phyloP scores from a whole-genome alignment of 2,888 invertebrate genomes.

The Lycocerus yunnanus region DNA sequence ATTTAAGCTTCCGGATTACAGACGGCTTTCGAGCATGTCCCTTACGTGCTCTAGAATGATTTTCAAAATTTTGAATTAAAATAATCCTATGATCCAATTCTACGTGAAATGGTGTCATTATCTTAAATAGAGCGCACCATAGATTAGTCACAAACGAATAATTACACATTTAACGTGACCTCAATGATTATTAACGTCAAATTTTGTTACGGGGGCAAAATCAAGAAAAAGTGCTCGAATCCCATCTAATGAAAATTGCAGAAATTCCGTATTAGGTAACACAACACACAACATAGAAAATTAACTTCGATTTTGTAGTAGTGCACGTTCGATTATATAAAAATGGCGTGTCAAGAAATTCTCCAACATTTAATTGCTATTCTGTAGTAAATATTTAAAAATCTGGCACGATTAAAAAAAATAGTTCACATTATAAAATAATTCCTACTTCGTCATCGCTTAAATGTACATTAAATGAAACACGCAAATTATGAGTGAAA shows the following conservation, averaged over 20 bases:
- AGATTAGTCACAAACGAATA: constrained; percentile 14
- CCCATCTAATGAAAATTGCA: not conserved
- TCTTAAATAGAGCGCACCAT: constrained; percentile 17
- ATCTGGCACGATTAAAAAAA: not conserved
- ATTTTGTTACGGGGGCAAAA: not conserved
- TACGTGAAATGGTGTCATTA: constrained; percentile 12
- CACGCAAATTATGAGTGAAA: not conserved
- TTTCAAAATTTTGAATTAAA: not conserved
- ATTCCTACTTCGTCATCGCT: not conserved
- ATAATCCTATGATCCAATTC: not conserved
- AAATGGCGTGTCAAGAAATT: not conserved
- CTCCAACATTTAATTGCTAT: not conserved
- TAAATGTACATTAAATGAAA: not conserved
- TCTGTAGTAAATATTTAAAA: not conserved
- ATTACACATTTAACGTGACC: constrained; percentile 9
- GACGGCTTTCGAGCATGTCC: not conserved
- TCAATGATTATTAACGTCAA: not conserved
- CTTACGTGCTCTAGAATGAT: not conserved
- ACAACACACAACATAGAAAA: not conserved
- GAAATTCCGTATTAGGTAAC: not conserved
- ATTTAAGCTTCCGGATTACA: not conserved
- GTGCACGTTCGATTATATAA: not conserved
- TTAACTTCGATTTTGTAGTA: not conserved
- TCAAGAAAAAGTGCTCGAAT: not conserved
- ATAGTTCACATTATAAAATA: not conserved